Base-by-base conservation (phyloP, 2,797 vertebrate genomes). In the Schizothorax lantsangensis region DNA sequence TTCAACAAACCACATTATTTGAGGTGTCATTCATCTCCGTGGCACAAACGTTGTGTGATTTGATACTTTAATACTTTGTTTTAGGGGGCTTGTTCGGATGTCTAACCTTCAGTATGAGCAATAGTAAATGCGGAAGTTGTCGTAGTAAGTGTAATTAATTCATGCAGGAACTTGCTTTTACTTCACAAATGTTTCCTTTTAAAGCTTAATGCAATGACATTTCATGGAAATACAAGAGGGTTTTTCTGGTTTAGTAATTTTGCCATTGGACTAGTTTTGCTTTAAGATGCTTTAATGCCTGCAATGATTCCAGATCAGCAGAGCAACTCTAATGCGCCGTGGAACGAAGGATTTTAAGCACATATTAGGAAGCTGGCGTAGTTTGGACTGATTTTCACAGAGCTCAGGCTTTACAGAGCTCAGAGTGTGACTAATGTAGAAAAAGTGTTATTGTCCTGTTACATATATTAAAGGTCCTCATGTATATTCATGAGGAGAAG, bases 281-380 rank as follows among this genome's bases (percentile, higher is more conserved):
- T 62, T 62, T 86, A 73, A 73, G 78, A 74, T 80, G 77, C 66
- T 79, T 85, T 71, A 79, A 79, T 85, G 40, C 26, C 49, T 73
- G 12, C 3, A 9, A 80, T 85, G 84, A 80, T 72, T 85, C 38
- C 38, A 85, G 77, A 80, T 57, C 84, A 80, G 21, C 74, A 84
- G 83, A 78, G 73, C 62, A 54, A 54, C 62, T 80, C 40, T 80
- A 59, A 85, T 85, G 49, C 21, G 0, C 36, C 3, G 23, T 14
- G 15, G 38, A 86, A 49, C 52, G 2, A 81, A 85, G 52, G 38
- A 54, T 80, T 85, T 75, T 80, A 62, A 86, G 64, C 75, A 69
- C n/a, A 30, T 57, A 57, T 79, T 84, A 52, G 14, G 33, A 54
- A 72, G 52, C 40, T 47, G 21, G 49, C 1, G 12, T 57, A n/a